Evolutionary conservation across 1,140 invertebrate genomes (phyloP), one percentile per base, ranked within the genome.

Genomic region (Magallana angulata): DNA sequence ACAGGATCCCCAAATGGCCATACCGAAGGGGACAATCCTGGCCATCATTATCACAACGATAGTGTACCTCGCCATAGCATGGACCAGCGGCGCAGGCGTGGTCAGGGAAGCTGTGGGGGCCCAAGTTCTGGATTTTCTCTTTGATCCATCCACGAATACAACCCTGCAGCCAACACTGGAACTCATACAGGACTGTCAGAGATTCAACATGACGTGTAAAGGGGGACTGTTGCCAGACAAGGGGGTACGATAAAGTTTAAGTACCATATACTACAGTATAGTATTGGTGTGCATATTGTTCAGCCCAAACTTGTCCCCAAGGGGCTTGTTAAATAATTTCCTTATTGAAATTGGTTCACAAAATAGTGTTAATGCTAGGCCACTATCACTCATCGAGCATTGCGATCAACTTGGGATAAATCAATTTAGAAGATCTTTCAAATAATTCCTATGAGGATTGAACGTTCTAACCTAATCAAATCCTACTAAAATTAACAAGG

Each of bases 41-140:
- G 97, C 98, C 0, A 98, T 99, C 87, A 82, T 97, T 0, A 94
- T 99, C 7, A 98, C 98, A 1, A 97, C 97, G 1, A 76, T 96
- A 0, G 97, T 97, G 6, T 99, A 99, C 93, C 89, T 99, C 1
- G 9, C 97, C 3, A 98, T 98, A 96, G 97, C 97, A 0, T 90
- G 98, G 82, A 95, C 97, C 84, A 96, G 97, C 59, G 98, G 98
- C 3, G 82, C 89, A 36, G 90, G 90, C 86, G 96, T 97, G 0
- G 85, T 97, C 0, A 96, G 98, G 85, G 97, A 98, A 93, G 98
- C 98, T 12, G 97, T 96, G 87, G 98, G 98, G 57, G 95, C 96
- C 87, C 91, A 88, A 11, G 57, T 81, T 9, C 18, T 83, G 82
- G 12, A 76, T 76, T 7, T 24, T 12, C 68, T 76, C 6, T 30